Evolutionary conservation across 2,888 invertebrate genomes (phyloP).

Genomic region (Drosophila eohydei): DNA sequence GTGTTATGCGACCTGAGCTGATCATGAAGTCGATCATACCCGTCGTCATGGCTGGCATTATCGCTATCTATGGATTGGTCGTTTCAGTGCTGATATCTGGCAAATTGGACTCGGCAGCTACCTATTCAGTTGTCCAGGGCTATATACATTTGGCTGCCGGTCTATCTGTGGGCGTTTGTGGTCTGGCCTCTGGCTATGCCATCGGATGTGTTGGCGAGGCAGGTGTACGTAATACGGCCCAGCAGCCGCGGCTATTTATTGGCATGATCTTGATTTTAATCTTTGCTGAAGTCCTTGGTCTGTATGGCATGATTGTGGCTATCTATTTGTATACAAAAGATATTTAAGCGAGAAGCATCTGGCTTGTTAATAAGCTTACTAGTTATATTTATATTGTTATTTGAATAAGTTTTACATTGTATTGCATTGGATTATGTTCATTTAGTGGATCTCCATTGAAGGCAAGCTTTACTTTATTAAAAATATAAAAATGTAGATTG

Average conservation of each 20-base stretch:
- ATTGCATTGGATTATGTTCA: too few relatives aligned
- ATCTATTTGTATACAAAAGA: constrained; percentile 99
- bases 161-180: constrained; percentile 97
- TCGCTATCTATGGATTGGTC: constrained; percentile 99
- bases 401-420: too few relatives aligned
- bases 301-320: constrained; percentile 68
- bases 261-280: constrained; percentile 94
- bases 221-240: constrained; percentile 96
- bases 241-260: constrained; percentile 99
- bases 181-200: constrained; percentile 98
- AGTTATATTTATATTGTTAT: background rate
- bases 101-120: constrained; percentile 23
- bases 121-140: constrained; percentile 88
- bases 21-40: constrained; percentile 99
- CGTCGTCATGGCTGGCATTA: constrained; percentile 99
- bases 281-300: constrained; percentile 65
- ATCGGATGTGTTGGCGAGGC: constrained; percentile 90
- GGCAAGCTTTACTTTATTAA: too few relatives aligned
- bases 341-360: background rate
- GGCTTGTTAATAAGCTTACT: background rate
- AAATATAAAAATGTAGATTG: too few relatives aligned
- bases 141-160: constrained; percentile 99
- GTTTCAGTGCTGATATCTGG: constrained; percentile 98
- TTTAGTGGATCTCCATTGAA: too few relatives aligned
- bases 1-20: constrained; percentile 99